Evolutionary conservation across 2,888 invertebrate genomes (phyloP).

Genomic region (Chorisops tibialis): DNA sequence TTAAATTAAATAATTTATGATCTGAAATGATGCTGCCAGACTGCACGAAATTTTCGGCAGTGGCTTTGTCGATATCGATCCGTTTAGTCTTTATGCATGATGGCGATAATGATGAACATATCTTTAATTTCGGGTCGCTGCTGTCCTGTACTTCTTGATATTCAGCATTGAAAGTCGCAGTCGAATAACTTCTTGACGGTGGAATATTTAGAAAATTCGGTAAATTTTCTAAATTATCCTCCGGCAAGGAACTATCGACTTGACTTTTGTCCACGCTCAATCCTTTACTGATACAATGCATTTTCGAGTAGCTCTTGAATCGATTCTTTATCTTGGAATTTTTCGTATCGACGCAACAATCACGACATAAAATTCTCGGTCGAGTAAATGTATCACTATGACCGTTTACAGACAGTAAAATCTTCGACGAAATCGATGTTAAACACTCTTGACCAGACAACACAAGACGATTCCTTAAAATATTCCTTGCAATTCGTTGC

Average conservation of each 20-base stretch:
- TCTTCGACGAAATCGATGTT: background rate
- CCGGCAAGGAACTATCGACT: background rate
- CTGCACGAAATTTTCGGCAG: background rate
- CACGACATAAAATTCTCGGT: background rate
- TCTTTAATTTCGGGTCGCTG: background rate
- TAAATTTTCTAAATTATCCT: background rate
- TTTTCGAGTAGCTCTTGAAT: background rate
- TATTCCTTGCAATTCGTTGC: background rate
- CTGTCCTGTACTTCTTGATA: background rate
- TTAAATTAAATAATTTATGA: background rate
- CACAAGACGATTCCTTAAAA: background rate
- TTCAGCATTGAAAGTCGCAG: background rate
- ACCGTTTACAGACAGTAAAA: background rate
- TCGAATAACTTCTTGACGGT: background rate
- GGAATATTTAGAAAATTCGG: background rate
- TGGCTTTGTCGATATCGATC: background rate
- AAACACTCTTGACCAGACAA: conserved; percentile 1
- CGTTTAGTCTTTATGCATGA: background rate
- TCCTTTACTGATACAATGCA: background rate
- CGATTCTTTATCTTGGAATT: background rate
- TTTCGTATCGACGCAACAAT: too few species aligned
- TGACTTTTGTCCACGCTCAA: background rate
- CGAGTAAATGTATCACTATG: background rate
- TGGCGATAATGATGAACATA: too few species aligned
- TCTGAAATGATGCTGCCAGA: background rate